Conservation (phyloP, 2,888 invertebrate species). For the Xestia ashworthii region DNA sequence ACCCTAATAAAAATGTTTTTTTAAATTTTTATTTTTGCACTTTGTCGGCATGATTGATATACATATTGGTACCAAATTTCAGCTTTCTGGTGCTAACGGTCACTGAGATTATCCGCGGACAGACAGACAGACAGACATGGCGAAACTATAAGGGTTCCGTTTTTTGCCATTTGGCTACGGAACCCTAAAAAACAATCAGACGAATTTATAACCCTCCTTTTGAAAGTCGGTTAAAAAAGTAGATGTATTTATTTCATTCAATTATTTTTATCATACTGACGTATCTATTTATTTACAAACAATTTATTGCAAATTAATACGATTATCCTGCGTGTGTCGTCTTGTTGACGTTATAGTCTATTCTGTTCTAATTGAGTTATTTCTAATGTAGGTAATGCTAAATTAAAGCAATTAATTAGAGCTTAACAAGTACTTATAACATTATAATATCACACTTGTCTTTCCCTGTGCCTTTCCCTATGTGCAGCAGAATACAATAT, state of each 20-base stretch:
- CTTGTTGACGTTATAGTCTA: background rate
- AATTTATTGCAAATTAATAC: constrained; percentile 9
- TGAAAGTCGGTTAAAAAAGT: background rate
- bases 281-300: background rate
- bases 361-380: background rate
- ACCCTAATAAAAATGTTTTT: no score
- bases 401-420: background rate
- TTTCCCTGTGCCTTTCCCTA: no score
- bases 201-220: background rate
- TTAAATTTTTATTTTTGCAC: no score
- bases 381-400: background rate
- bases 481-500: no score
- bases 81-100: no score
- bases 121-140: no score
- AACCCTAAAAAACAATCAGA: no score
- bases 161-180: no score
- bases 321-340: constrained; percentile 32
- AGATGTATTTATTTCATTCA: background rate
- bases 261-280: background rate
- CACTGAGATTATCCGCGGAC: no score
- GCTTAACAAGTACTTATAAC: background rate
- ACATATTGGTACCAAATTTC: no score
- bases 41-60: no score
- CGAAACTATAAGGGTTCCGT: no score
- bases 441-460: background rate